phyloP scores from a whole-genome alignment of 2,888 invertebrate species.

The Vannuccia rotundouncinata region DNA sequence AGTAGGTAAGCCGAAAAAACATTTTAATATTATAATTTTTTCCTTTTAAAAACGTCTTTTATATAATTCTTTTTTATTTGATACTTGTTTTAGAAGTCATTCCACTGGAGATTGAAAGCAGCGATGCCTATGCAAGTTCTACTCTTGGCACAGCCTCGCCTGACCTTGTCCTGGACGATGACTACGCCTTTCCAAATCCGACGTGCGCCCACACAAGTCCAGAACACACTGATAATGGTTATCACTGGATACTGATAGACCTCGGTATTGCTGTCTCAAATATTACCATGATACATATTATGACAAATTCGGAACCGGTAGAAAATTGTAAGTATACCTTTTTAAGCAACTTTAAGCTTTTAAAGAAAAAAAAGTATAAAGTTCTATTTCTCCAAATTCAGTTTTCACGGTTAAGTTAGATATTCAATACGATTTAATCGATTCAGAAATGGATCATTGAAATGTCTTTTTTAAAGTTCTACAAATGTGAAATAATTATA shows the following conservation, averaged over 20 bases:
- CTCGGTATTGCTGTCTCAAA: not conserved
- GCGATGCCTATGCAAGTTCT: not conserved
- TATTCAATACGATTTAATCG: too few relatives aligned
- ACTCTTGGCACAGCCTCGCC: not conserved
- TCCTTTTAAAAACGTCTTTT: too few relatives aligned
- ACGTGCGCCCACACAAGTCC: not conserved
- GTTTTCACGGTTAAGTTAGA: too few relatives aligned
- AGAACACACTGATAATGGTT: not conserved
- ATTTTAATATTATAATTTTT: too few relatives aligned
- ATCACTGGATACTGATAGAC: not conserved
- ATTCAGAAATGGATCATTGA: too few relatives aligned
- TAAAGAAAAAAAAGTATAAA: too few relatives aligned
- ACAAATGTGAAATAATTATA: too few relatives aligned
- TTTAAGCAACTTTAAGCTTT: too few relatives aligned
- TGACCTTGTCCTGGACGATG: not conserved
- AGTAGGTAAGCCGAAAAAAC: too few relatives aligned
- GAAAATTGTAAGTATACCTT: slow-evolving; percentile 21
- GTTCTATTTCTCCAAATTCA: too few relatives aligned
- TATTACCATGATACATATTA: not conserved
- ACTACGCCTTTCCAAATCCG: not conserved
- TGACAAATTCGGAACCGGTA: not conserved
- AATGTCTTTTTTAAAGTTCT: too few relatives aligned
- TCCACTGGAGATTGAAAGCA: not conserved
- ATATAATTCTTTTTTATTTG: too few relatives aligned
- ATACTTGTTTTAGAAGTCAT: not conserved